phyloP scores from a whole-genome alignment of 2,797 vertebrate species.

The Salarias fasciatus region DNA sequence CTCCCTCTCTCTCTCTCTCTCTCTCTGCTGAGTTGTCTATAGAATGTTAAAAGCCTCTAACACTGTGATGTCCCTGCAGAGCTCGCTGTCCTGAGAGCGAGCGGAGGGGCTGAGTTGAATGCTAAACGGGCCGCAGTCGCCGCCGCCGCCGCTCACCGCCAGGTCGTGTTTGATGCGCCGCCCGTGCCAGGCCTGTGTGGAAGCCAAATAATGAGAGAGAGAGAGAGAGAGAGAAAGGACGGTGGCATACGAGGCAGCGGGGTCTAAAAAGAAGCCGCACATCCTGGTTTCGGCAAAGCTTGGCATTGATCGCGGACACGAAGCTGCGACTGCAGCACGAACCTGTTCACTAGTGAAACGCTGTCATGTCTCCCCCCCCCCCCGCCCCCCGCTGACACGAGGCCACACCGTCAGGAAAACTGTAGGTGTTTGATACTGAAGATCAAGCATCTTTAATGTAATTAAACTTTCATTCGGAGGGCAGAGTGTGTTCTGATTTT shows the following conservation, averaged over 20 bases:
- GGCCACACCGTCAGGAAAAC: conserved; percentile 10
- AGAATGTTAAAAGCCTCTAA: conserved; percentile 71
- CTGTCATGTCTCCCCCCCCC: no score
- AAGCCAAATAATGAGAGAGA: conserved; percentile 24
- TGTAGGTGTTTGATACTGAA: conserved; percentile 32
- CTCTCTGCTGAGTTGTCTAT: conserved; percentile 33
- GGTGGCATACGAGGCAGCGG: background rate
- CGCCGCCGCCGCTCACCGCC: conserved; percentile 13
- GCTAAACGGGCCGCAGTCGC: conserved; percentile 49
- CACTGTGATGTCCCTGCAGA: conserved; percentile 69
- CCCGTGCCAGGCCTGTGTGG: conserved; percentile 13
- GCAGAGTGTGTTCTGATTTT: background rate
- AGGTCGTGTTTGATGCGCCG: conserved; percentile 23
- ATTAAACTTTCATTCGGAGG: conserved; percentile 22
- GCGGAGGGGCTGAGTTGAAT: conserved; percentile 61
- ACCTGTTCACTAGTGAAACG: no score
- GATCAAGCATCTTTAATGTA: conserved; percentile 8
- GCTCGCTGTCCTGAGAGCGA: conserved; percentile 59
- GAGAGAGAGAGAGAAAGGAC: conserved; percentile 2
- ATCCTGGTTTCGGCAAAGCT: no score
- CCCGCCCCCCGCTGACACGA: no score
- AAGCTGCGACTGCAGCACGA: no score
- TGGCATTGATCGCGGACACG: no score
- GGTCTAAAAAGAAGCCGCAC: no score
- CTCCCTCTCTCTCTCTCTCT: no score